These are phyloP conservation scores for Osedax fenrisi DNA, from an alignment of 2,888 invertebrate genomes.

Conservation along the genomic window DNA sequence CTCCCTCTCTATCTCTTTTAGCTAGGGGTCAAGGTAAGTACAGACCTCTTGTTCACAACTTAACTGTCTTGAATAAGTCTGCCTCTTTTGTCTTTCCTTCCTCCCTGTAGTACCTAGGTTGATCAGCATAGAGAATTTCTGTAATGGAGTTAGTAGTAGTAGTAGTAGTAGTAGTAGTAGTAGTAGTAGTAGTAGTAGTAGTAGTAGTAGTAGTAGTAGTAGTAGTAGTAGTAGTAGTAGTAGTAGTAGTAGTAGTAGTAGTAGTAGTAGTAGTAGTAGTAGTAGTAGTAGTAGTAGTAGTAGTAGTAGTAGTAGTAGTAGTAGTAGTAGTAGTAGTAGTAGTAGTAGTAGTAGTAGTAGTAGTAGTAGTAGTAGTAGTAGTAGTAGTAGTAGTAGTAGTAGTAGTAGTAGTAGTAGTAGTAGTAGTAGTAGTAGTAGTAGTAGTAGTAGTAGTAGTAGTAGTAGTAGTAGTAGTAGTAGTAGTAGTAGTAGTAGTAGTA, in stretches of 20 bases:
- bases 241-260: not conserved
- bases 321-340: not conserved
- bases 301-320: not conserved
- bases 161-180: not conserved
- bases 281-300: not conserved
- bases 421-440: constrained; percentile 30
- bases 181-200: not conserved
- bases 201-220: not conserved
- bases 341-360: not conserved
- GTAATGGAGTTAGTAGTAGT: not conserved
- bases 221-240: not conserved
- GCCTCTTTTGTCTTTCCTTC: constrained; percentile 17
- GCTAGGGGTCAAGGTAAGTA: no score
- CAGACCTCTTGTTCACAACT: constrained; percentile 74
- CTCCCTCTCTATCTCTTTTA: no score
- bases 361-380: not conserved
- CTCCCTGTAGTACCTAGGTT: constrained; percentile 55
- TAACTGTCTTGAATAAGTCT: constrained; percentile 42
- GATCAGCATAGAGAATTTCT: constrained; percentile 65
- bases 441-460: constrained; percentile 25
- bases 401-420: constrained; percentile 30
- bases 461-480: constrained; percentile 26
- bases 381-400: constrained; percentile 30
- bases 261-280: not conserved
- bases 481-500: constrained; percentile 29